Evolutionary conservation across 2,797 vertebrate species (phyloP).

Genomic region (Falco peregrinus): DNA sequence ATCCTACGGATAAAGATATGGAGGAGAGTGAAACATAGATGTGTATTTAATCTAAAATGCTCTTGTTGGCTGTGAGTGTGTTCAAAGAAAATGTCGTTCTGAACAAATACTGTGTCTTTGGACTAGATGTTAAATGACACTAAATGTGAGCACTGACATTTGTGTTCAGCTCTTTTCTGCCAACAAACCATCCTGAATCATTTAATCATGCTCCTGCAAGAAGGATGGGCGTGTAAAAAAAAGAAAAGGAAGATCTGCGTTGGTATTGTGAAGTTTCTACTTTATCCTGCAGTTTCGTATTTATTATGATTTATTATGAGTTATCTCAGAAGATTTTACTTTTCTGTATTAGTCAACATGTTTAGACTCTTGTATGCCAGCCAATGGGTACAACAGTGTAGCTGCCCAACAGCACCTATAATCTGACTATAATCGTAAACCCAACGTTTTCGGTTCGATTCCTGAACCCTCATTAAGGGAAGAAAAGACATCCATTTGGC

Average conservation of each 20-base stretch:
- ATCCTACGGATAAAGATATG: neutral
- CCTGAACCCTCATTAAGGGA: neutral
- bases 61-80: neutral
- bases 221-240: neutral
- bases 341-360: neutral
- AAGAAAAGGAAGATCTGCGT: neutral
- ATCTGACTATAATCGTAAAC: neutral
- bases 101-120: neutral
- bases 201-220: neutral
- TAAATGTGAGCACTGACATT: neutral
- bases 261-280: neutral
- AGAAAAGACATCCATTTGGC: neutral
- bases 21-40: neutral
- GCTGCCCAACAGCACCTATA: neutral
- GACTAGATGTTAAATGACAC: neutral
- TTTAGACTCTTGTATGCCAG: neutral
- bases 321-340: neutral
- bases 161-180: neutral
- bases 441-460: neutral
- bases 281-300: neutral
- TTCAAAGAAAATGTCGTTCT: neutral
- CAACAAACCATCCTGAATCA: neutral
- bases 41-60: neutral
- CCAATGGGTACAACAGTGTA: neutral
- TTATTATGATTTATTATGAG: neutral